These are phyloP conservation scores for Trichacis sp. DNA, from an alignment of 2,888 invertebrate species.

Conservation along the genomic window DNA sequence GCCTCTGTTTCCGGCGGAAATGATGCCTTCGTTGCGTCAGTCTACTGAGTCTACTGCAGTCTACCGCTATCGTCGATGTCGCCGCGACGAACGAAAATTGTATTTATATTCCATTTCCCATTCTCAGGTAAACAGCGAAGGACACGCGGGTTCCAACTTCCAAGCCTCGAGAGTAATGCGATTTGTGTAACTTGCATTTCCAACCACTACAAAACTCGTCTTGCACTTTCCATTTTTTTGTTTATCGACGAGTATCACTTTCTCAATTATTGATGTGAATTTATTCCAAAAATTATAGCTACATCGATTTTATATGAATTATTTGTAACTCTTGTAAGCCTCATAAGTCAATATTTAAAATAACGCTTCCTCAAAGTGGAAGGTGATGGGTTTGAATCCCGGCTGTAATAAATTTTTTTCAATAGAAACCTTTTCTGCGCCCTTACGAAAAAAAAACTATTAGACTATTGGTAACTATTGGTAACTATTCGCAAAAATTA, in stretches of 20 bases:
- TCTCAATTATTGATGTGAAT: no score
- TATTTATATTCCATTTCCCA: constrained; percentile 65
- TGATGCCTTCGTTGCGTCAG: constrained; percentile 59
- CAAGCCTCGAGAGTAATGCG: constrained; percentile 27
- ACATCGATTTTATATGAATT: no score
- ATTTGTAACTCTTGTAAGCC: no score
- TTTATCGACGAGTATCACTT: neutral
- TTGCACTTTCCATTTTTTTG: constrained; percentile 13
- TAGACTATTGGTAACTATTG: no score
- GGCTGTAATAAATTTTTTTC: no score
- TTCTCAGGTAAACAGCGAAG: constrained; percentile 53
- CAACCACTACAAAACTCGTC: constrained; percentile 15
- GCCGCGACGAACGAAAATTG: constrained; percentile 55
- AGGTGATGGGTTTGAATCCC: no score
- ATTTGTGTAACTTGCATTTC: constrained; percentile 39
- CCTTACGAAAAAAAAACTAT: no score
- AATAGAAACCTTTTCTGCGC: no score
- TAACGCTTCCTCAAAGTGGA: no score
- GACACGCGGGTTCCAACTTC: constrained; percentile 18
- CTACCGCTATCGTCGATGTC: constrained; percentile 35
- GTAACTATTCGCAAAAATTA: no score
- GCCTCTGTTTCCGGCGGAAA: constrained; percentile 66
- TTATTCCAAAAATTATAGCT: no score
- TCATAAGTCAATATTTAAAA: no score
- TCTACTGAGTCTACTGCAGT: constrained; percentile 20